These are phyloP conservation scores for Daboia siamensis DNA, from an alignment of 2,113 vertebrate genomes.

Conservation along the genomic window DNA sequence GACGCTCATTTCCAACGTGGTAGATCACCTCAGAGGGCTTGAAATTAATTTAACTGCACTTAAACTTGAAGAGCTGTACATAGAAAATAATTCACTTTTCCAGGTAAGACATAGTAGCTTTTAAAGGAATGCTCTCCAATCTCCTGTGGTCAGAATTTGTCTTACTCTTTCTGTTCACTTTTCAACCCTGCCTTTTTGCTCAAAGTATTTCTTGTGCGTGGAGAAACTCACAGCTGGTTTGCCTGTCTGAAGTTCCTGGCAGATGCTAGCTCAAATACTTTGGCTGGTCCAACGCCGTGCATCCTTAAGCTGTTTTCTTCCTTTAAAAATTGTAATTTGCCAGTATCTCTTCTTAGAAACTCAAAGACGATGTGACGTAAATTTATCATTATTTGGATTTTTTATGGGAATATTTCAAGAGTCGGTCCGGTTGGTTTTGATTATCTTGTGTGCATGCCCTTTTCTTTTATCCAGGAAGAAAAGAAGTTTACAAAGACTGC, in stretches of 20 bases:
- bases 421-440: background rate
- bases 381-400: background rate
- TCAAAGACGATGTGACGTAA: background rate
- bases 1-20: slow-evolving; percentile 79
- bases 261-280: background rate
- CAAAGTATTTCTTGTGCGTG: background rate
- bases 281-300: background rate
- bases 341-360: background rate
- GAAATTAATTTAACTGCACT: slow-evolving; percentile 82
- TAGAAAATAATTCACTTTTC: slow-evolving; percentile 78
- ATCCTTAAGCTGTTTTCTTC: background rate
- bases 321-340: background rate
- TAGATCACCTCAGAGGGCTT: slow-evolving; percentile 87
- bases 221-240: background rate
- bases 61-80: slow-evolving; percentile 84
- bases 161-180: background rate
- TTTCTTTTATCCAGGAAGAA: slow-evolving; percentile 76
- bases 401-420: background rate
- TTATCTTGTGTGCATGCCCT: background rate
- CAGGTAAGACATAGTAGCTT: slow-evolving; percentile 65
- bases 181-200: background rate
- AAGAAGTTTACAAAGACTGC: slow-evolving; percentile 83
- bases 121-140: background rate
- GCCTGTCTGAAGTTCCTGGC: background rate
- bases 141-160: background rate